A percentile compares a stretch with the other conserved stretches of the same genome.
phyloP scores from a whole-genome alignment of 2,797 vertebrate species.

The Schizopygopsis pylzovi region DNA sequence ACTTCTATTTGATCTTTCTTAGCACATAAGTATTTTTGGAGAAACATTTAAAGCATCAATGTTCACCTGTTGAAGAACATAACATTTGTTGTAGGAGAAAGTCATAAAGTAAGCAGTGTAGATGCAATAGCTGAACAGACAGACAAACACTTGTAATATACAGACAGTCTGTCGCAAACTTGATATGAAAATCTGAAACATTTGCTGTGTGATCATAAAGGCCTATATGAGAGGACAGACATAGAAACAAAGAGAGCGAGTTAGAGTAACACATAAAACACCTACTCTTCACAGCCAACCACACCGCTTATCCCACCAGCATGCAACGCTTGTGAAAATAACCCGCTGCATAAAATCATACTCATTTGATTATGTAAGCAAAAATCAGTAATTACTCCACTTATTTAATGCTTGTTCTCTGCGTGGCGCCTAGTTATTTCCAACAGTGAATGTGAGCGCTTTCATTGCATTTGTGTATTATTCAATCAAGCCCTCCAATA shows the following conservation, averaged over 20 bases:
- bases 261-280: background rate
- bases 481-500: constrained; percentile 28
- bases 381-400: constrained; percentile 31
- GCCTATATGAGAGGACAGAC: background rate
- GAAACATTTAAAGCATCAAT: background rate
- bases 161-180: background rate
- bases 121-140: background rate
- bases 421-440: constrained; percentile 7
- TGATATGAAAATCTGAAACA: constrained; percentile 3
- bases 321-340: constrained; percentile 22
- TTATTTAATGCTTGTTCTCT: constrained; percentile 20
- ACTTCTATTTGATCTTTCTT: background rate
- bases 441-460: constrained; percentile 2
- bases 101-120: background rate
- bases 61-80: background rate
- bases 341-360: constrained; percentile 42
- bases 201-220: background rate
- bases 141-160: constrained; percentile 4
- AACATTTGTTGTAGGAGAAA: background rate
- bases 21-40: background rate
- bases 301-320: constrained; percentile 19
- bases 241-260: background rate
- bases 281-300: constrained; percentile 24
- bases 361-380: constrained; percentile 48
- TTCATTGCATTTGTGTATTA: constrained; percentile 28